phyloP scores from a whole-genome alignment of 1,140 invertebrate genomes.

The Pristionchus pacificus region DNA sequence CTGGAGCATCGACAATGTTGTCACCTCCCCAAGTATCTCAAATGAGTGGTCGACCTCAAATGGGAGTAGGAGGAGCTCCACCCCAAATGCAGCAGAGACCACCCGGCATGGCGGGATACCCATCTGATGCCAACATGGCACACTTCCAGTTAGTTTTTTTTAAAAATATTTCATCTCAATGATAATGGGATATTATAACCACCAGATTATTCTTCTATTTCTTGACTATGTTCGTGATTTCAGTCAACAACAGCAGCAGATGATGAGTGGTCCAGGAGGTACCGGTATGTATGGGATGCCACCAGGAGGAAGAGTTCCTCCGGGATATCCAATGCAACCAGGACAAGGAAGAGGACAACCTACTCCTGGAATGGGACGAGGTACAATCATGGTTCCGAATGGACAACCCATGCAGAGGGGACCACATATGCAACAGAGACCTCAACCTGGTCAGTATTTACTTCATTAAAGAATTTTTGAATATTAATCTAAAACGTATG shows the following conservation, averaged over 20 bases:
- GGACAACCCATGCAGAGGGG: constrained; percentile 11
- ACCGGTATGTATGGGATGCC: background rate
- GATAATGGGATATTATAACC: background rate
- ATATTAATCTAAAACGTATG: background rate
- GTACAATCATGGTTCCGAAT: constrained; percentile 22
- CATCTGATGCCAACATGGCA: no score
- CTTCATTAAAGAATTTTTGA: no score
- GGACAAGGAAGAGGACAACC: constrained; percentile 11
- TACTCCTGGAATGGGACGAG: constrained; percentile 16
- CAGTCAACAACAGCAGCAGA: constrained; percentile 3
- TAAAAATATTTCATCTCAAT: background rate
- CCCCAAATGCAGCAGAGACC: background rate
- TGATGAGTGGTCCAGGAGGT: constrained; percentile 5
- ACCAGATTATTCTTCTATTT: background rate
- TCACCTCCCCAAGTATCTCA: background rate
- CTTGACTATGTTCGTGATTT: background rate
- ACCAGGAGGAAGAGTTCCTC: constrained; percentile 10
- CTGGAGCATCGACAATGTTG: background rate
- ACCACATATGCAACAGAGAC: constrained; percentile 10
- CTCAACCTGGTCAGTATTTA: background rate
- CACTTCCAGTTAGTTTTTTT: no score
- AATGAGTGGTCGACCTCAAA: background rate
- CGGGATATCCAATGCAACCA: constrained; percentile 6
- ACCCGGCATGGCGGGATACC: no score
- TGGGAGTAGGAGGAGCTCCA: background rate